Evolutionary conservation across 2,888 invertebrate species (phyloP), one percentile per base, ranked within the genome.

Genomic region (Osmoderma eremita): DNA sequence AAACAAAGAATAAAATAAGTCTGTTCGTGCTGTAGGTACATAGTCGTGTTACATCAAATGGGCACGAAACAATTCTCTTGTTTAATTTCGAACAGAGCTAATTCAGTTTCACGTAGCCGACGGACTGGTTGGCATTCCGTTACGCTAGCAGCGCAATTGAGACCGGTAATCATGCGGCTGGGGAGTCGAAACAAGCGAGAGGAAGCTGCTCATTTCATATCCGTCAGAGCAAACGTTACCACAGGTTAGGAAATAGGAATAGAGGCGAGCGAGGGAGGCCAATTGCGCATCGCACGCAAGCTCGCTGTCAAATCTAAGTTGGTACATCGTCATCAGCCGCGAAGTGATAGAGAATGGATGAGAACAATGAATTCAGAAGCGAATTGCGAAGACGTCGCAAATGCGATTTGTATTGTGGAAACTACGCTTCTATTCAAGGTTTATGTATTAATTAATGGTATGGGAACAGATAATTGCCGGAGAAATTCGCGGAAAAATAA

Each of bases 41-140:
- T 10, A 30, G 30, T 5, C 30, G 30, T 6, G 30, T 2, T 6
- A 30, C 30, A 38, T 15, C 53, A 36, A 36, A 15, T 36, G 51
- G 13, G 15, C 15, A 53, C 38, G 53, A 53, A 53, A 53, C 53
- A 53, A 53, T 53, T 53, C 53, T 18, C 53, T 38, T 38, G 53
- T 53, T 53, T 53, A 53, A 53, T 53, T 53, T 53, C 53, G 53
- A 53, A 53, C 10, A 12, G 50, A 38, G 53, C 53, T 53, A 53
- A 53, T 53, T 53, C 38, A 38, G 53, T 53, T 53, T 53, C 53
- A 36, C 53, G 53, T 12, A 53, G 53, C 17, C 53, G 53, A 53
- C 30, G 30, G 8, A 10, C 30, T 30, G 30, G 30, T 53, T 53
- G 38, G 12, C 36, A 53, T 53, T 53, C 38, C 53, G 53, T 53